These are phyloP conservation scores for Hippoglossus stenolepis DNA, from an alignment of 2,113 vertebrate genomes.

Conservation along the genomic window DNA sequence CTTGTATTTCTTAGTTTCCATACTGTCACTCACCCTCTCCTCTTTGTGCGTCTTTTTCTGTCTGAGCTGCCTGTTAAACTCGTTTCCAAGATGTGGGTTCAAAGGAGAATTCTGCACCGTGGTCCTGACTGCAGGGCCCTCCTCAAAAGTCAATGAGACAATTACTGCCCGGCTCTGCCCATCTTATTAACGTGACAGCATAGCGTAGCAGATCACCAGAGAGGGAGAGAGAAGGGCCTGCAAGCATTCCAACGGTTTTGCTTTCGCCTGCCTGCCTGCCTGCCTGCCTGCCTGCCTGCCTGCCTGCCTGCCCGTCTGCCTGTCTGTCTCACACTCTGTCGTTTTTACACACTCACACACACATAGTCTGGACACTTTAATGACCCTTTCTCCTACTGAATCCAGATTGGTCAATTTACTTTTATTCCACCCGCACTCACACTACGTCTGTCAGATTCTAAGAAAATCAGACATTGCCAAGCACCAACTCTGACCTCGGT, in stretches of 20 bases:
- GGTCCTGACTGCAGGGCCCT: conserved; percentile 20
- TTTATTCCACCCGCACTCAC: conserved; percentile 49
- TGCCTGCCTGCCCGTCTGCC: not conserved
- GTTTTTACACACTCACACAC: not conserved
- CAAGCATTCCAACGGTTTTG: conserved; percentile 19
- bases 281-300: not conserved
- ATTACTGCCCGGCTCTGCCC: conserved; percentile 46
- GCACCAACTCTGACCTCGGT: conserved; percentile 49
- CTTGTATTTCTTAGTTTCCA: not conserved
- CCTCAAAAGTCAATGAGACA: conserved; percentile 58
- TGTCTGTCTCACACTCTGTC: not conserved
- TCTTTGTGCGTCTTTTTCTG: not conserved
- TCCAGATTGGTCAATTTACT: conserved; percentile 65
- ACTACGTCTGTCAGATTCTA: conserved; percentile 19
- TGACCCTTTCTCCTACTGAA: conserved; percentile 59
- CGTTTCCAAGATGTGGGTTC: conserved; percentile 18
- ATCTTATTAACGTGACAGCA: conserved; percentile 51
- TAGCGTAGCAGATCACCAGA: conserved; percentile 30
- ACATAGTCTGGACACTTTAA: conserved; percentile 49
- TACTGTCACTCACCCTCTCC: not conserved
- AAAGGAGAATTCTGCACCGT: conserved; percentile 31
- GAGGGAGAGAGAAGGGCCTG: conserved; percentile 38
- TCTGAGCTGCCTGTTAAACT: conserved; percentile 51
- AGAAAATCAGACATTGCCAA: conserved; percentile 48
- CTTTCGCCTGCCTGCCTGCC: not conserved